Base-by-base conservation (phyloP, 1,140 invertebrate species). In the Drosophila pallidifrons region DNA sequence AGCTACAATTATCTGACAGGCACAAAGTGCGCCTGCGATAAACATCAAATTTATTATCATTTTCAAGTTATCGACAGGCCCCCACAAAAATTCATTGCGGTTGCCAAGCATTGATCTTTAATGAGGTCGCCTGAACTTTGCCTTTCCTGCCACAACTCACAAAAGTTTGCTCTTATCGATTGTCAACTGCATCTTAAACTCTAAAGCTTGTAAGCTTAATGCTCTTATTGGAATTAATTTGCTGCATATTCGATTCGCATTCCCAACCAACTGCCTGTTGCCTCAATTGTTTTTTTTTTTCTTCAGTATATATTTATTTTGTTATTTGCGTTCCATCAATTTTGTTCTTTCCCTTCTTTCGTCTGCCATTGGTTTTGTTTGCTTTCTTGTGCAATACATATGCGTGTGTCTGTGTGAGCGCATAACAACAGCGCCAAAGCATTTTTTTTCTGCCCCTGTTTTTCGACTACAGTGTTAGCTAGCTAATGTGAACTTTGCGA, bases 41-140 rank as follows among this genome's bases (percentile, higher is more conserved):
- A 60, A 49, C 5, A 47, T 15, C 25, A 41, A 20, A n/a, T 11
- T 41, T 41, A 11, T 6, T 61, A 10, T 25, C 16, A 5, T 20
- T 55, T 43, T 30, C 4, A 52, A 10, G 11, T 4, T 15, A 7
- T 6, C 5, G 77, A 83, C 80, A 77, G 59, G 66, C 81, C 80
- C 81, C 71, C 51, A 74, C 74, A 74, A 69, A 49, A 16, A 55
- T 55, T 57, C 38, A 60, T 45, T 69, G 11, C n/a, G 32, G 65
- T 75, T 70, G 66, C 16, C 58, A 69, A 61, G 66, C 52, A 35
- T 51, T 49, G 5, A 57, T 41, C 41, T 69, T 25, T 55, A 8
- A 47, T 70, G 55, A 10, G 67, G 8, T 60, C 46, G 10, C 7
- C 3, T 46, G 66, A 74, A 69, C 57, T 61, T 74, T 69, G 28